Evolutionary conservation across 2,113 vertebrate species (phyloP), one percentile per base, ranked within the genome.

Genomic region (Suricata suricatta): DNA sequence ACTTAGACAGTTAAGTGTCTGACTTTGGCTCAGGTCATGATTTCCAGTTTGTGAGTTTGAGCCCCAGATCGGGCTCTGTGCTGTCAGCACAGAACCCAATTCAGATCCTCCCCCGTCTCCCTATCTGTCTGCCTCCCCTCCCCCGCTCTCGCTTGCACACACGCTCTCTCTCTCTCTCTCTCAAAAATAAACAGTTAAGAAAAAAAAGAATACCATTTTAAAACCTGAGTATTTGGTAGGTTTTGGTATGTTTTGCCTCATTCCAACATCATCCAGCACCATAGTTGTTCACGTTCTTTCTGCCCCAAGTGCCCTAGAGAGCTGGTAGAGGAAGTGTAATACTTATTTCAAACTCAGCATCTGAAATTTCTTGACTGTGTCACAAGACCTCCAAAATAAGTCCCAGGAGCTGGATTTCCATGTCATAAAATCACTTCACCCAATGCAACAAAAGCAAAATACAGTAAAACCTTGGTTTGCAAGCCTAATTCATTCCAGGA

Each of bases 281-380:
- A 41, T 50, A 69, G 3, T 7, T 29, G 2, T 14, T 10, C 3
- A 1, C 7, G 38, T 76, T 96, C 50, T 85, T 3, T 93, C 25
- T 68, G 54, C 15, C 95, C 71, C 0, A 79, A 10, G 60, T 35
- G 93, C 79, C 4, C n/a, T 69, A 81, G 89, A 87, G 94, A 96
- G 79, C 4, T 80, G 23, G 81, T 72, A 74, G 6, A 27, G 60
- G 3, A 88, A 74, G 25, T 68, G 35, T 57, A 29, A 27, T 74
- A 80, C 90, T 90, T 95, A 80, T 25, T 95, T 71, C 35, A 94
- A 95, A 97, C 35, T 13, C 93, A 87, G 84, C 72, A 96, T 72
- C 83, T 77, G 7, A 76, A 71, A 14, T 77, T 97, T 74, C 71
- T 95, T 77, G 31, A 80, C 77, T 80, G 5, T 57, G 27, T 96